These are phyloP conservation scores for Eublepharis macularius DNA, from an alignment of 2,113 vertebrate species.

Conservation along the genomic window DNA sequence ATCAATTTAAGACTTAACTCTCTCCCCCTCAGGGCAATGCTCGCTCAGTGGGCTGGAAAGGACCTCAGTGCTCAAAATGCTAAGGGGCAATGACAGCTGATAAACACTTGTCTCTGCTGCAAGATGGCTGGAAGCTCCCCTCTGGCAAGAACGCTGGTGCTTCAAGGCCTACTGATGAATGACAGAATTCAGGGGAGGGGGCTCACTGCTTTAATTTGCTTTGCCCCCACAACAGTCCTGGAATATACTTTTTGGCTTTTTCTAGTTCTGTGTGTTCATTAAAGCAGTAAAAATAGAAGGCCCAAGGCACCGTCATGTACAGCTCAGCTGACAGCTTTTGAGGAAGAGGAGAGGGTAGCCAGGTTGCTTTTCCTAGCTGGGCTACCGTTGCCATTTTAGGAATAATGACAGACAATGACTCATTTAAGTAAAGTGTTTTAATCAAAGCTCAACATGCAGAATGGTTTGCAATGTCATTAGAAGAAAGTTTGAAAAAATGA, in stretches of 20 bases:
- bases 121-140: background rate
- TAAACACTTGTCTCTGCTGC: background rate
- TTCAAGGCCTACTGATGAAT: background rate
- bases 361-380: background rate
- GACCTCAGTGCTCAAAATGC: background rate
- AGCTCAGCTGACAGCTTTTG: background rate
- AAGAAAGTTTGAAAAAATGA: background rate
- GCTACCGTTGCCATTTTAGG: background rate
- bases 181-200: background rate
- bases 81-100: rapidly evolving
- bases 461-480: rapidly evolving
- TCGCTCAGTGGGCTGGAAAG: background rate
- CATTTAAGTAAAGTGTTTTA: rapidly evolving
- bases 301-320: background rate
- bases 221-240: background rate
- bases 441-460: background rate
- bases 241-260: background rate
- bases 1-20: conserved; percentile 22
- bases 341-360: background rate
- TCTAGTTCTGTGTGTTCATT: background rate
- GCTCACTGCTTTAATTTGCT: background rate
- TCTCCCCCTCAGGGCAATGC: background rate
- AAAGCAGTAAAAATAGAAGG: background rate
- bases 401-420: background rate
- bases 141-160: background rate